A percentile compares a stretch with the other conserved stretches of the same genome.
phyloP scores from a whole-genome alignment of 2,113 vertebrate species.

The Phalacrocorax pelagicus region DNA sequence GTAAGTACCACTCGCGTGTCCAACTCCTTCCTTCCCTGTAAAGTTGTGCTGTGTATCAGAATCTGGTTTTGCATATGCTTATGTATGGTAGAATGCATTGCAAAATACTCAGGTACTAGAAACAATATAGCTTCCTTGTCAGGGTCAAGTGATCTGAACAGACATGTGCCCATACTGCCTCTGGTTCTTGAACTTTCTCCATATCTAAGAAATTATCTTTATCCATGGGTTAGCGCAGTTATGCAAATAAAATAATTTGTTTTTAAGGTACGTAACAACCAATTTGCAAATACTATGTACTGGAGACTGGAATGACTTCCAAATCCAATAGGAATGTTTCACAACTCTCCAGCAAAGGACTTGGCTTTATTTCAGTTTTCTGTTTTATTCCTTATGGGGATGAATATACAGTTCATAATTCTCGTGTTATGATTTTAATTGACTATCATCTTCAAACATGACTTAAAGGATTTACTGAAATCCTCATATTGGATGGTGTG shows the following conservation, averaged over 20 bases:
- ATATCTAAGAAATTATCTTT: not conserved
- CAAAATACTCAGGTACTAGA: not conserved
- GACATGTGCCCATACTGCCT: not conserved
- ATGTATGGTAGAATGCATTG: not conserved
- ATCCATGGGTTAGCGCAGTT: not conserved
- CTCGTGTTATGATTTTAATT: not conserved
- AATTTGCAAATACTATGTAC: not conserved
- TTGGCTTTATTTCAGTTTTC: not conserved
- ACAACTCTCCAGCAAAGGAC: not conserved
- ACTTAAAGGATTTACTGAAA: not conserved
- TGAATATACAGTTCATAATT: not conserved
- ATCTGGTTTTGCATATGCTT: not conserved
- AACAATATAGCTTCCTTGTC: not conserved
- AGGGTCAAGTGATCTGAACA: not conserved
- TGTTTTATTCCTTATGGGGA: not conserved
- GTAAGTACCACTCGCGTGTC: not conserved
- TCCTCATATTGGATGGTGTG: not conserved
- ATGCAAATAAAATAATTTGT: not conserved
- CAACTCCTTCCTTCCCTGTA: not conserved
- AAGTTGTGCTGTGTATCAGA: not conserved
- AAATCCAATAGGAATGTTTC: not conserved
- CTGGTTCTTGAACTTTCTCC: not conserved
- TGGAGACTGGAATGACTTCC: not conserved
- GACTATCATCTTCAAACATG: not conserved
- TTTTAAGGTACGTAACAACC: not conserved